Base-by-base conservation (phyloP, 2,888 invertebrate genomes). In the Amphimallon solstitiale region DNA sequence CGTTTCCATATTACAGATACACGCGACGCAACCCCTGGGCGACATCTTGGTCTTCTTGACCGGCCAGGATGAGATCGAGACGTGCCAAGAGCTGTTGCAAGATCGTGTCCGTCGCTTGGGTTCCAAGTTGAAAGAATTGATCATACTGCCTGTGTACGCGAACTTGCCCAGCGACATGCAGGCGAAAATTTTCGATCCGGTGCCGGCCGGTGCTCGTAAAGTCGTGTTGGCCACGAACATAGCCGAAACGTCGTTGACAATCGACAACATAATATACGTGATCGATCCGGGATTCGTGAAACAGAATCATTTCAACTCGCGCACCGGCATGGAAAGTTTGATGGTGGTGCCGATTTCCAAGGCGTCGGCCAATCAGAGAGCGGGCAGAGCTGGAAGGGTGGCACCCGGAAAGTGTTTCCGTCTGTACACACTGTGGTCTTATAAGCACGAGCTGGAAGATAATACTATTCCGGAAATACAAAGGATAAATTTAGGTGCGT, bases 271-370 rank as follows among this genome's bases (percentile, higher is more conserved):
- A 70, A 92, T 96, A 68, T 99, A 97, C 83, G 99, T 99, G 0
- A 97, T 99, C 72, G 99, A 99, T 85, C 97, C 98, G n/a, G 99
- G 99, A 0, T 99, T 98, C 84, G 95, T 96, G 49, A 99, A 99
- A 81, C 98, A 98, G 83, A 98, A 98, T 80, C 97, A 97, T 83
- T 99, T 97, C 78, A 94, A 98, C 84, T 97, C 98, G 0, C 88
- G 96, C 73, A 97, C 97, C 0, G 98, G 98, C 19, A 98, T 99
- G 95, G 98, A 99, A 80, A 97, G 97, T 73, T 86, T 99, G 66
- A 94, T 97, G 85, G 97, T 99, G 2, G 97, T 97, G n/a, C 98
- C 98, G 2, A 96, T 99, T 70, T 98, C 98, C 2, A 97, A 97
- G 84, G 95, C 95, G 0, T 98, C 98, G 45, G 98, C 99, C 1